Evolutionary conservation across 1,140 invertebrate species (phyloP), one percentile per base, ranked within the genome.

Genomic region (Solenopsis invicta): DNA sequence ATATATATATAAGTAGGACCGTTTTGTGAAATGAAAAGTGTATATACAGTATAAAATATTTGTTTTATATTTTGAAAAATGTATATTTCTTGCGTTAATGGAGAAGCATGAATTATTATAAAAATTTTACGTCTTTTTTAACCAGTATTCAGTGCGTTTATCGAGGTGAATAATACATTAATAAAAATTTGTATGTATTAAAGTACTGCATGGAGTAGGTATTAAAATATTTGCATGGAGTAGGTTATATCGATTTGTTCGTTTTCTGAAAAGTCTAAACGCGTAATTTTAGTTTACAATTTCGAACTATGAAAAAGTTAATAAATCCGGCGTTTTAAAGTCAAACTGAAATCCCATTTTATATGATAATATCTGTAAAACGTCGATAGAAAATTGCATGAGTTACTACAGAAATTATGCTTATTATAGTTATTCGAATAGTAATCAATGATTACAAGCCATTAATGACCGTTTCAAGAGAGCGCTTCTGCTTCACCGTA

Each of bases 111-210:
- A 71, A 12, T 8, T 29, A 29, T 76, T 76, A 48, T 67, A 41
- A 52, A 41, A 34, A 0, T 78, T 66, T 66, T 34, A 48, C 13
- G 0, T 62, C 24, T 37, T 13, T 34, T 18, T 81, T 71, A 21
- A 41, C 37, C 13, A 71, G 21, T 80, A 66, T 69, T 67, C 13
- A 16, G 18, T 80, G 41, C 62, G 50, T 69, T 81, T 37, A 45
- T 52, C 6, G 21, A 29, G 12, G 2, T 76, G 41, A 13, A 80
- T 54, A 24, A 37, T 78, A 67, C 67, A 81, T 69, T 71, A 41
- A 71, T 54, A 81, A 69, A 78, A 80, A 80, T 80, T 21, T 9
- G 10, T 29, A 29, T 21, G 37, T 81, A 37, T 52, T 54, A 71
- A 71, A 29, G 24, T 56, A 18, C n/a, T n/a, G 45, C 24, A 48